Conservation (phyloP, 2,113 vertebrate species). For the Lepidothrix coronata region DNA sequence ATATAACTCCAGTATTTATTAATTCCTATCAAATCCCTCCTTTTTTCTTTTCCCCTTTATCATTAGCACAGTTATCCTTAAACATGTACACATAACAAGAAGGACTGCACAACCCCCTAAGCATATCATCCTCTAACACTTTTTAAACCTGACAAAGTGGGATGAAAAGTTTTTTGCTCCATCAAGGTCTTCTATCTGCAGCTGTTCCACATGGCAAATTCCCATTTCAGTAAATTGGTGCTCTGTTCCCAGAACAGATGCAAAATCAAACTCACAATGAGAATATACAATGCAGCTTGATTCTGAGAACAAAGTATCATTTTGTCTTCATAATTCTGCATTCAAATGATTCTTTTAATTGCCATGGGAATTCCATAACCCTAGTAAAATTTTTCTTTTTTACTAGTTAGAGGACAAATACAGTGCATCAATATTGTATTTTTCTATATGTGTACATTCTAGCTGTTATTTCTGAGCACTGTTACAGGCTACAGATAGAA, state of each 20-base stretch:
- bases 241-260: slow-evolving; percentile 31
- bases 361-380: slow-evolving; percentile 12
- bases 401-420: background rate
- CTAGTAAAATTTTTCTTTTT: background rate
- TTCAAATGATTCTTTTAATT: background rate
- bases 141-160: background rate
- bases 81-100: background rate
- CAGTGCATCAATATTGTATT: background rate
- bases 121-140: background rate
- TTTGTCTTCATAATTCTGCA: background rate
- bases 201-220: slow-evolving; percentile 35
- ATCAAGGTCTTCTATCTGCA: slow-evolving; percentile 7
- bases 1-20: background rate
- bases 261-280: slow-evolving; percentile 24
- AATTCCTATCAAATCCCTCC: background rate
- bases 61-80: background rate
- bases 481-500: background rate
- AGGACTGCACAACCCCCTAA: background rate
- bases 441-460: background rate
- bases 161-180: background rate
- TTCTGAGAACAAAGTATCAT: slow-evolving; percentile 22
- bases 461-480: background rate
- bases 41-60: no score
- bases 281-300: slow-evolving; percentile 25
- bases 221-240: slow-evolving; percentile 12